Evolutionary conservation across 2,888 invertebrate species (phyloP), one percentile per base, ranked within the genome.

Genomic region (Parascotia fuliginaria): DNA sequence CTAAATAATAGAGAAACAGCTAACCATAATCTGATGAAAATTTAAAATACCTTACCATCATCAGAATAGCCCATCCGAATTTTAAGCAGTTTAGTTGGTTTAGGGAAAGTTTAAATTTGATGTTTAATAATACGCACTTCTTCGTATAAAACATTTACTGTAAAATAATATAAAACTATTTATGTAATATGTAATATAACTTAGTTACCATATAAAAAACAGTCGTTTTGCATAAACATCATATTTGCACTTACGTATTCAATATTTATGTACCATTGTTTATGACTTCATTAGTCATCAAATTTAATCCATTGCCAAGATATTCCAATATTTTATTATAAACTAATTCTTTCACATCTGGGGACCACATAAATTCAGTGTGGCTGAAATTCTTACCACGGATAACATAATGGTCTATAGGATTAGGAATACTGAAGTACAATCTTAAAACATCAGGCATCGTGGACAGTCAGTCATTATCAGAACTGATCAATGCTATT

Each of bases 311-410:
- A 24, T 70, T 65, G 45, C 70, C 53, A 33, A 87, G 68, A 51
- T 73, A 76, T 9, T 82, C 69, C 2, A 85, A 37, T 16, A 87
- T 51, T 75, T 80, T 85, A 9, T 48, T 44, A 54, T 79, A 87
- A 0, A 87, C 69, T 16, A 79, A 37, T 13, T 34, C 50, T 16
- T 79, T 55, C 1, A 84, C 81, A 7, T 75, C 32, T 0, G 60
- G 46, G 0, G 81, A 82, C 83, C 83, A 88, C 11, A 86, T 76
- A 44, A 89, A 86, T 22, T 88, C 86, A 0, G 80, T 79, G 22
- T 89, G 88, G 38, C 74, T 75, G 9, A 87, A 64, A 49, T 81
- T 81, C 31, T 61, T 73, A 6, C 61, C 69, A 11, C 74, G 71
- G 38, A 87, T 77, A 2, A 86, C 72, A 34, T 77, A 70, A 55